Evolutionary conservation across 2,888 invertebrate genomes (phyloP).

Genomic region (Hetaerina titia): DNA sequence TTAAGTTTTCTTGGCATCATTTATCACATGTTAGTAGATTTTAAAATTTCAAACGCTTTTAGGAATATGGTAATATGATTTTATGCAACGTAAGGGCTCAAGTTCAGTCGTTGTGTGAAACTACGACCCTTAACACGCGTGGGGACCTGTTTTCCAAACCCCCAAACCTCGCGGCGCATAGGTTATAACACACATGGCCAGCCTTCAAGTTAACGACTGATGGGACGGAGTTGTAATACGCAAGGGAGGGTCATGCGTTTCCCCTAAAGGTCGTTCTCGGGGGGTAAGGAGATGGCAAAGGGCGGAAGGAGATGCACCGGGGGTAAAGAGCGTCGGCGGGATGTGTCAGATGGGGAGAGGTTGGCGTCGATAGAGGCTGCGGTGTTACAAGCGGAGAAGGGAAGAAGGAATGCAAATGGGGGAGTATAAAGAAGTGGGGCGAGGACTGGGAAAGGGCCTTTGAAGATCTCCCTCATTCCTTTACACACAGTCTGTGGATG

Average conservation of each 20-base stretch:
- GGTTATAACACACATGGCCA: neutral
- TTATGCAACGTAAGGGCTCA: neutral
- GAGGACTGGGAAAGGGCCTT: neutral
- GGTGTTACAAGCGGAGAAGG: neutral
- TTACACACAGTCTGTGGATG: neutral
- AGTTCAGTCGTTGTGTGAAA: neutral
- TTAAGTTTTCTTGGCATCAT: no score
- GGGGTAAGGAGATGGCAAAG: neutral
- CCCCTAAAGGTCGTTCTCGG: neutral
- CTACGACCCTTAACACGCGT: neutral
- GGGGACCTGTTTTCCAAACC: neutral
- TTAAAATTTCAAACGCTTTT: no score
- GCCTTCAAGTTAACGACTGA: slow-evolving; percentile 17
- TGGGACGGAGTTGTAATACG: neutral
- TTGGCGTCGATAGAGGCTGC: neutral
- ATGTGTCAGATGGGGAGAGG: neutral
- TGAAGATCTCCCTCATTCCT: neutral
- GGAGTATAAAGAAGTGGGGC: neutral
- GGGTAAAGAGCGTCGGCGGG: slow-evolving; percentile 15
- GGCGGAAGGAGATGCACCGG: neutral
- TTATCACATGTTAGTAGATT: no score
- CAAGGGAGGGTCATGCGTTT: slow-evolving; percentile 14
- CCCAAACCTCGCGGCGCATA: neutral
- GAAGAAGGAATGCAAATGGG: slow-evolving; percentile 7
- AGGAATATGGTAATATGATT: neutral